A percentile compares a stretch with the other conserved stretches of the same genome.
Evolutionary conservation across 2,113 vertebrate species (phyloP).

Genomic region (Mystacornis crossleyi): DNA sequence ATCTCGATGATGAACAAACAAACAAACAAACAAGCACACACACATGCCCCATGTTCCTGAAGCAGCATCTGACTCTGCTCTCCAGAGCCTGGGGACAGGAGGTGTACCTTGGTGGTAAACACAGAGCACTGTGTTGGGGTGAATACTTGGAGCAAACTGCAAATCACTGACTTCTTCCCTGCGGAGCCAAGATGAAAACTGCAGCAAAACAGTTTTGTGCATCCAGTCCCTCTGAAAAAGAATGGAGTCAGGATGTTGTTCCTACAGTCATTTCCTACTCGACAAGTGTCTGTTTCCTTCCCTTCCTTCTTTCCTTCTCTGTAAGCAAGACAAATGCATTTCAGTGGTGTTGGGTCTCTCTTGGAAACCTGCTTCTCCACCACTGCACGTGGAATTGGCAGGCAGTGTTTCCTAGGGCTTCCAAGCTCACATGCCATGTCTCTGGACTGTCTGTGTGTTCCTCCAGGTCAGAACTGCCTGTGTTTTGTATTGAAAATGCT

Average conservation of each 20-base stretch:
- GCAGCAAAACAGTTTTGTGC: not conserved
- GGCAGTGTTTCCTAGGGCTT: not conserved
- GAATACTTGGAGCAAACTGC: not conserved
- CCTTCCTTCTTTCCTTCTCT: not conserved
- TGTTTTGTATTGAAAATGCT: not conserved
- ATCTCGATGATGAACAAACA: constrained; percentile 17
- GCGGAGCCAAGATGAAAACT: not conserved
- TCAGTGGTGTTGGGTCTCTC: not conserved
- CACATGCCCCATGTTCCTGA: not conserved
- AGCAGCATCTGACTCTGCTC: not conserved
- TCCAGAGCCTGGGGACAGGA: not conserved
- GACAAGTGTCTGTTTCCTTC: not conserved
- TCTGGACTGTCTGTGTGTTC: not conserved
- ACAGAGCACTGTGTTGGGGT: not conserved
- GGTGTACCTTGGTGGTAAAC: not conserved
- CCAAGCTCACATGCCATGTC: not conserved
- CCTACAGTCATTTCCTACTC: not conserved
- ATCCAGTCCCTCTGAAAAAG: not conserved
- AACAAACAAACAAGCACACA: not conserved
- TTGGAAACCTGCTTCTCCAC: not conserved
- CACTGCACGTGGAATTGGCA: not conserved
- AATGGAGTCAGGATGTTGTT: not conserved
- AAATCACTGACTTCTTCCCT: not conserved
- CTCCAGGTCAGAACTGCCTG: not conserved
- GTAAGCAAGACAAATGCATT: not conserved